Evolutionary conservation across 2,113 vertebrate species (phyloP).

Genomic region (Sylvilagus bachmani): DNA sequence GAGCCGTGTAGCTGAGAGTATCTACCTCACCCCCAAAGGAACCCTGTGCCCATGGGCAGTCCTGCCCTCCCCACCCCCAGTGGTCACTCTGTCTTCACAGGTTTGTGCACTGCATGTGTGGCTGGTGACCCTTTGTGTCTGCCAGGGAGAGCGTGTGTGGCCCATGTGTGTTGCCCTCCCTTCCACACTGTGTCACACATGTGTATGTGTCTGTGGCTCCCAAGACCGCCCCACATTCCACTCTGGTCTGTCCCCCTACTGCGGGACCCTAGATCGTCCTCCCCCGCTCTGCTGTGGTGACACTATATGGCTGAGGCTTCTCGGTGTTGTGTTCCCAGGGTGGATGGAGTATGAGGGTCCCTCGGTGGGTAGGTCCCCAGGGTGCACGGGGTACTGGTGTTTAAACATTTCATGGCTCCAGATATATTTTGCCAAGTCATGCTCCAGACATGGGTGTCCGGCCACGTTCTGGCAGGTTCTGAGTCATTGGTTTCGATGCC

Average conservation of each 20-base stretch:
- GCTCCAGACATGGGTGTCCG: not conserved
- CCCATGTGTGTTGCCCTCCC: not conserved
- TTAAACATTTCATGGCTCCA: no score
- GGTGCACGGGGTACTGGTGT: not conserved
- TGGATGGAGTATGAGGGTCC: no score
- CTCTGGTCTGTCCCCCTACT: accelerated
- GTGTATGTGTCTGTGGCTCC: not conserved
- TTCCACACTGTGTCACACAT: not conserved
- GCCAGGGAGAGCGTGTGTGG: not conserved
- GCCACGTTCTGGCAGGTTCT: not conserved
- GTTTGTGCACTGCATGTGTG: no score
- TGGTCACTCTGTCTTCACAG: not conserved
- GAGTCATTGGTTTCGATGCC: not conserved
- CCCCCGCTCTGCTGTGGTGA: no score
- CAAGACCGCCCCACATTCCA: accelerated
- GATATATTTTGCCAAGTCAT: not conserved
- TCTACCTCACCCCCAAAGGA: accelerated
- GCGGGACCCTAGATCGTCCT: no score
- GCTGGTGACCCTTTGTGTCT: not conserved
- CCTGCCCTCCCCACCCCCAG: not conserved
- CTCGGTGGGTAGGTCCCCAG: no score
- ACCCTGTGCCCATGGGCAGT: no score
- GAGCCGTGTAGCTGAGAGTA: accelerated
- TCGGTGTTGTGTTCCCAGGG: not conserved
- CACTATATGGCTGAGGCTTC: not conserved